Evolutionary conservation across 2,113 vertebrate species (phyloP), one percentile per base, ranked within the genome.

Genomic region (Caranx ignobilis): DNA sequence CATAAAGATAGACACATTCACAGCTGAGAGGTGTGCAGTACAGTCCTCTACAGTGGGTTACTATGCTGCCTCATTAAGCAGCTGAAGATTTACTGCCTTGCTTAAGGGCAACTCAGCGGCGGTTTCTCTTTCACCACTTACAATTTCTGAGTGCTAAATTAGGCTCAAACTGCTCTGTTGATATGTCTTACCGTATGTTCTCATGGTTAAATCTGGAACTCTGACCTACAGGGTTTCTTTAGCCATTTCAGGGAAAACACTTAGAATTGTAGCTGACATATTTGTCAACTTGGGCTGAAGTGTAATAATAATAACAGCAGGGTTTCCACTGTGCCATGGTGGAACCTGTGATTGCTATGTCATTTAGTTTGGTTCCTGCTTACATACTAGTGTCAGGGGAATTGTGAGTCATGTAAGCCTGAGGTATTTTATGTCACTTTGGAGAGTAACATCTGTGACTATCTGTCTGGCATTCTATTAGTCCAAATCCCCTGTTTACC

Each of bases 401-500:
- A 66, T 77, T 64, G 60, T 52, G 47, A 84, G 50, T 69, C 68
- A 65, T 88, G 70, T 90, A 90, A 91, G 79, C 90, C 71, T 75
- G n/a, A 31, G 85, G 67, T 87, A 77, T 81, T 90, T 86, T 73
- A 81, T 87, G 84, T 70, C 80, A 84, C 85, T 87, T 85, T 81
- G 69, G 82, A 84, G 83, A 88, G 73, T 74, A 83, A 79, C 88
- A 84, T 89, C 87, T 89, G 83, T 94, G 87, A 91, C 79, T 94
- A 93, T 92, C 89, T 94, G 92, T 91, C 90, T 94, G 82, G 85
- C 77, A 94, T 83, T 89, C 82, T 93, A 95, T 95, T 95, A 94
- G 87, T 76, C 74, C 74, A 91, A 87, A 94, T 90, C 89, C 87
- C 86, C 66, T 74, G 92, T 95, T 93, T 91, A 88, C 90, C 72